These are phyloP conservation scores for Cetoscarus ocellatus DNA, from an alignment of 2,797 vertebrate species.

Conservation along the genomic window DNA sequence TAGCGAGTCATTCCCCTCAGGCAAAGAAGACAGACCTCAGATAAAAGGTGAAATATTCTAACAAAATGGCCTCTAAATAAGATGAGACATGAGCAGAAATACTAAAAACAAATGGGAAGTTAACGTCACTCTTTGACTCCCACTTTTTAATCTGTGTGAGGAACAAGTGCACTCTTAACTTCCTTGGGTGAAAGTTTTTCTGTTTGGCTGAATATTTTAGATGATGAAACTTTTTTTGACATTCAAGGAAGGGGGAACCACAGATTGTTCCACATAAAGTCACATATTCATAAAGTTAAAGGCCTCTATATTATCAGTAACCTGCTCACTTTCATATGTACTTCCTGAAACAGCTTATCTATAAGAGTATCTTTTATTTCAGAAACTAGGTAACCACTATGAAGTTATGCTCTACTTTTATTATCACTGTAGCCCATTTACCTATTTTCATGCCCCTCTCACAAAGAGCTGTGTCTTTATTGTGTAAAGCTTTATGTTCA, in stretches of 20 bases:
- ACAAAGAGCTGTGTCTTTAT: slow-evolving; percentile 6
- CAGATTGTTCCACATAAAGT: no score
- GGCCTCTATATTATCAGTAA: slow-evolving; percentile 1
- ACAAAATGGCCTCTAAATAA: slow-evolving; percentile 15
- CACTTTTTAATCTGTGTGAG: slow-evolving; percentile 15
- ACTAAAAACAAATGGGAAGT: slow-evolving; percentile 1
- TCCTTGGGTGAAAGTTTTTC: no score
- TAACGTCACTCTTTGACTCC: background rate
- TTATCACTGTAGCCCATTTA: slow-evolving; percentile 25
- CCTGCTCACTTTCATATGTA: background rate
- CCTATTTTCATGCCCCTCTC: slow-evolving; percentile 30
- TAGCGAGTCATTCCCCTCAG: slow-evolving; percentile 24
- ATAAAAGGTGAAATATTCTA: slow-evolving; percentile 35
- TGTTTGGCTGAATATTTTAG: no score
- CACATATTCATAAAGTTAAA: background rate
- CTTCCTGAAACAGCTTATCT: background rate
- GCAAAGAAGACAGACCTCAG: slow-evolving; percentile 15
- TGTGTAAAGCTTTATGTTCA: slow-evolving; percentile 30
- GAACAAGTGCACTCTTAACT: background rate
- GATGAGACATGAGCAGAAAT: slow-evolving; percentile 11
- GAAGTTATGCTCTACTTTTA: slow-evolving; percentile 20
- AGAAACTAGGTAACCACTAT: background rate
- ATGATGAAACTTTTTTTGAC: background rate
- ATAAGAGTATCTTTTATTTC: slow-evolving; percentile 4
- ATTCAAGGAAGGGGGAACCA: no score